Evolutionary conservation across 2,797 vertebrate species (phyloP), one percentile per base, ranked within the genome.

Genomic region (Amphiprion clarkii): DNA sequence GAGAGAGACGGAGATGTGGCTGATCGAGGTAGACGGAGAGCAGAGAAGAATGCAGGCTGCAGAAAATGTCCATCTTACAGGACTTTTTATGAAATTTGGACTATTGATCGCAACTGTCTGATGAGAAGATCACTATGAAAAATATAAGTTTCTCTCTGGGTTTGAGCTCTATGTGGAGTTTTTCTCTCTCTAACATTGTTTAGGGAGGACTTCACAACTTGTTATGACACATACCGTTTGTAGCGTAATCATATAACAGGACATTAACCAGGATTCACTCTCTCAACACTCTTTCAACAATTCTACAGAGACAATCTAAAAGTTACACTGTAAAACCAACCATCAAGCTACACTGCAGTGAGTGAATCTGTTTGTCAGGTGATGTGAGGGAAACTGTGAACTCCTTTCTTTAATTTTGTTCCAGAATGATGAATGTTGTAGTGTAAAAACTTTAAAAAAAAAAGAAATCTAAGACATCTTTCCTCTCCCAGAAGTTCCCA

Each of bases 161-260:
- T 67, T 61, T 67, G 51, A 57, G 31, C 25, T 33, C 17, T 12
- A 14, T 46, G 48, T 58, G 57, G 5, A 51, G 39, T 31, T 76
- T 27, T 69, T 62, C 12, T 75, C 11, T 31, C 48, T 70, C 3
- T 12, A 39, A 27, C 16, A 11, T 70, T 55, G 29, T 74, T 44
- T 16, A 48, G 19, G 48, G 56, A 39, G 57, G 52, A 76, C 57
- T 52, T 27, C 19, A 10, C 3, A 12, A 44, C 29, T 23, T 42
- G 65, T 74, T 78, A 62, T 58, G 54, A 70, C 67, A 74, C 21
- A 77, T 73, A 79, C 64, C 75, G 44, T 80, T 73, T 78, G 79
- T 83, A 81, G 73, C 39, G 29, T 25, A 82, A 83, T 66, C 83
- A 62, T 74, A 75, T 65, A 68, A 83, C 74, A 86, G 81, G 81